These are phyloP conservation scores for Epistrophella euchroma DNA, from an alignment of 2,888 invertebrate genomes.

Conservation along the genomic window DNA sequence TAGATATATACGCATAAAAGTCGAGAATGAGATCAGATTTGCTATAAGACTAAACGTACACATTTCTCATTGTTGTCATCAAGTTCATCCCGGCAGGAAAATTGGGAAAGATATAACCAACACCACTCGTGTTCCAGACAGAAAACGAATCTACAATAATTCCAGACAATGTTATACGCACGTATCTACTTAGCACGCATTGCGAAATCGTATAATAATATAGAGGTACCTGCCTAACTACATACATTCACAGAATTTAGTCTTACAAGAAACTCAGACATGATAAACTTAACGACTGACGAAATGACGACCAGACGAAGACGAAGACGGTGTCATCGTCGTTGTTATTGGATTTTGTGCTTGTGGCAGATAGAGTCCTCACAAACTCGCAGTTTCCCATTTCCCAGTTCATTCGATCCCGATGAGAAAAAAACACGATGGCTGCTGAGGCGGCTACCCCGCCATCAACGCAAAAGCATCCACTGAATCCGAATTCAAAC, in stretches of 20 bases:
- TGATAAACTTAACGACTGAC: constrained; percentile 24
- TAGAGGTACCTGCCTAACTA: not conserved
- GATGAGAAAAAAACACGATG: constrained; percentile 44
- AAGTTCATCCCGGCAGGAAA: constrained; percentile 33
- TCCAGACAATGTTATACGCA: constrained; percentile 50
- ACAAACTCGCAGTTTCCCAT: constrained; percentile 70
- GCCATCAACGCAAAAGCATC: constrained; percentile 1
- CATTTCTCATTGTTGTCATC: constrained; percentile 34
- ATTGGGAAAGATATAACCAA: constrained; percentile 19
- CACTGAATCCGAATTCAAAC: constrained; percentile 29
- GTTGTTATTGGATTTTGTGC: constrained; percentile 8
- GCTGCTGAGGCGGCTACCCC: constrained; percentile 12
- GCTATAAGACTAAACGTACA: constrained; percentile 30
- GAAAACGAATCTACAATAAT: constrained; percentile 46
- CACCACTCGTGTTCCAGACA: constrained; percentile 39
- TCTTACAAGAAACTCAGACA: constrained; percentile 40
- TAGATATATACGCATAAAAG: constrained; percentile 25
- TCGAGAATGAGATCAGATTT: constrained; percentile 64
- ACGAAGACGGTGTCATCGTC: constrained; percentile 4
- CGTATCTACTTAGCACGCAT: constrained; percentile 62
- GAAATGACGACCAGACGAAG: constrained; percentile 8
- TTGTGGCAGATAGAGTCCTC: constrained; percentile 35
- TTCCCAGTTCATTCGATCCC: constrained; percentile 61
- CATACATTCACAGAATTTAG: constrained; percentile 7
- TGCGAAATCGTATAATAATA: constrained; percentile 60